Evolutionary conservation across 2,888 invertebrate genomes (phyloP).

Genomic region (Tachystola acroxantha): DNA sequence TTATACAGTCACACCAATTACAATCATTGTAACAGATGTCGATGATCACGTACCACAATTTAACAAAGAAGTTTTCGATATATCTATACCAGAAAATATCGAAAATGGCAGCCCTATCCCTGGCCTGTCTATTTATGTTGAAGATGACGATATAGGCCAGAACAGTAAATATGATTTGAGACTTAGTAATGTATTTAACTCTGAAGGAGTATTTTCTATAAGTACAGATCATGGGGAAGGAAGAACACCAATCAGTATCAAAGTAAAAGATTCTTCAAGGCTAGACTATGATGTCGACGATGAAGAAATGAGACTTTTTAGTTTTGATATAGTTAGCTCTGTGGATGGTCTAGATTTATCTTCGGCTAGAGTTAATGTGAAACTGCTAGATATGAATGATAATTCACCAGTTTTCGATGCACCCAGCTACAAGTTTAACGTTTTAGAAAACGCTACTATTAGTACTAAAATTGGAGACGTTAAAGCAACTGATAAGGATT

Average conservation of each 20-base stretch:
- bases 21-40: conserved; percentile 87
- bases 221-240: conserved; percentile 84
- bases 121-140: conserved; percentile 85
- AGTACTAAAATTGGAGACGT: conserved; percentile 82
- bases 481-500: conserved; percentile 84
- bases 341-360: conserved; percentile 77
- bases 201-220: conserved; percentile 79
- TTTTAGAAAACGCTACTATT: conserved; percentile 81
- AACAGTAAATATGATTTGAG: conserved; percentile 84
- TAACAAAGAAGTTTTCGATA: conserved; percentile 80
- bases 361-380: conserved; percentile 79
- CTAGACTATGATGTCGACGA: conserved; percentile 85
- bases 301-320: conserved; percentile 74
- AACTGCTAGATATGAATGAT: conserved; percentile 87
- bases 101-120: conserved; percentile 83
- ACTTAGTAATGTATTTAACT: conserved; percentile 78
- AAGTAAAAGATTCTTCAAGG: conserved; percentile 80
- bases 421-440: conserved; percentile 80
- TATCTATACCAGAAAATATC: conserved; percentile 87
- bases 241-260: conserved; percentile 85
- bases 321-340: conserved; percentile 83
- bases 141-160: conserved; percentile 84
- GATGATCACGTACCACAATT: conserved; percentile 88
- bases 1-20: conserved; percentile 82
- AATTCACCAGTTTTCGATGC: conserved; percentile 85